Conservation (phyloP, 1,140 invertebrate species). For the Caenorhabditis briggsae region DNA sequence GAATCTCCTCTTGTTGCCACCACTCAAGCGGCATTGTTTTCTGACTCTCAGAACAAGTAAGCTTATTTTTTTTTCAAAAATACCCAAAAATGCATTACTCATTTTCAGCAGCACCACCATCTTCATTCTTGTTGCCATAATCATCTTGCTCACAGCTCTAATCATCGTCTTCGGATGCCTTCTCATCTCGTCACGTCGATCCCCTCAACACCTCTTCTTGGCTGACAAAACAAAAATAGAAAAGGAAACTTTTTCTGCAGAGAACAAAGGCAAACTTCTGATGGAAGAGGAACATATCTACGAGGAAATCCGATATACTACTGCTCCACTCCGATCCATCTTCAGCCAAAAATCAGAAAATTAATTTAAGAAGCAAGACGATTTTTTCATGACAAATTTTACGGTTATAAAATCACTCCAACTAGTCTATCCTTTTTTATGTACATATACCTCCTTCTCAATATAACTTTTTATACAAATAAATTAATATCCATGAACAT, state of each 20-base stretch:
- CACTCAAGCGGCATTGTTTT: not conserved
- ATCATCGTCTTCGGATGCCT: slow-evolving; percentile 11
- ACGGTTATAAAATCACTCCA: too few species aligned
- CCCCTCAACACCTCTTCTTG: not conserved
- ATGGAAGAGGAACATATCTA: not conserved
- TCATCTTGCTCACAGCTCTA: not conserved
- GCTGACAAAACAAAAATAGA: not conserved
- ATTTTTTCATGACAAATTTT: too few species aligned
- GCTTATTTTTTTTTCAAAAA: not conserved
- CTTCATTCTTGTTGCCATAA: not conserved
- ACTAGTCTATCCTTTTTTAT: too few species aligned
- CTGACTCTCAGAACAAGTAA: not conserved
- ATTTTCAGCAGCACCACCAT: slow-evolving; percentile 12
- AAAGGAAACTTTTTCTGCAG: not conserved
- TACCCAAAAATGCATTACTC: not conserved
- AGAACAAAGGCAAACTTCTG: not conserved
- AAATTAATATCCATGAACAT: too few species aligned
- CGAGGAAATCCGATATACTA: not conserved
- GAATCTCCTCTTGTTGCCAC: not conserved
- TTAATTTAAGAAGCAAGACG: too few species aligned
- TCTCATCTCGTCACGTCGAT: not conserved
- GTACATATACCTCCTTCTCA: too few species aligned
- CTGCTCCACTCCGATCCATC: not conserved
- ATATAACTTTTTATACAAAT: too few species aligned
- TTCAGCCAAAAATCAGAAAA: not conserved